Conservation (phyloP, 2,797 vertebrate genomes). For the Chrysocyon brachyurus region DNA sequence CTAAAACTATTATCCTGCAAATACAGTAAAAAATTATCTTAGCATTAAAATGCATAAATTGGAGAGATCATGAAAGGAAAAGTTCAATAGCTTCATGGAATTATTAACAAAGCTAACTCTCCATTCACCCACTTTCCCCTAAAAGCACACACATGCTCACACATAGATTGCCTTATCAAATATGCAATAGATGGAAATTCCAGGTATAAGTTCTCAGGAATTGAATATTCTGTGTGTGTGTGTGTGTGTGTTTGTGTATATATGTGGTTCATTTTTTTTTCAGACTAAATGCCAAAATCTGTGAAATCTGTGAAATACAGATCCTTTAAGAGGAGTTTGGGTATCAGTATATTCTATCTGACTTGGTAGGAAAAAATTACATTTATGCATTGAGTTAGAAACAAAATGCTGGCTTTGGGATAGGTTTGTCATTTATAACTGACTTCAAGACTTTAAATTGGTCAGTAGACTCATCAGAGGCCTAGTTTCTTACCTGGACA, state of each 20-base stretch:
- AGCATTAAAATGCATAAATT: conserved; percentile 47
- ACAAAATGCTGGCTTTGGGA: neutral
- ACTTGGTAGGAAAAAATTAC: neutral
- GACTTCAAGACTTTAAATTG: neutral
- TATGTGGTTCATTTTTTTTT: neutral
- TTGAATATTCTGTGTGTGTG: neutral
- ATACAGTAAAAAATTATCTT: conserved; percentile 52
- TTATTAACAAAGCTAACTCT: neutral
- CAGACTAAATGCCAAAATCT: neutral
- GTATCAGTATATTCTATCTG: neutral
- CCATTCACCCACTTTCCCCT: neutral
- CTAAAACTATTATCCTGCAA: conserved; percentile 43
- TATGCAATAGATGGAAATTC: neutral
- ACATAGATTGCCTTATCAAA: neutral
- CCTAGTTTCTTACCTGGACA: neutral
- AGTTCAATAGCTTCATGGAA: conserved; percentile 53
- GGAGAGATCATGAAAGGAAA: neutral
- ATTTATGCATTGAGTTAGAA: neutral
- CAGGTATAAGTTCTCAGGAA: neutral
- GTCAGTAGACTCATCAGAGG: neutral
- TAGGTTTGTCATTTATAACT: neutral
- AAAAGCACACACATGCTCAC: neutral
- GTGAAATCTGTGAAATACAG: neutral
- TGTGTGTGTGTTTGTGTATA: neutral
- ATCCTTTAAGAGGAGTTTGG: neutral